phyloP scores from a whole-genome alignment of 2,888 invertebrate genomes.

The Hyles lineata region DNA sequence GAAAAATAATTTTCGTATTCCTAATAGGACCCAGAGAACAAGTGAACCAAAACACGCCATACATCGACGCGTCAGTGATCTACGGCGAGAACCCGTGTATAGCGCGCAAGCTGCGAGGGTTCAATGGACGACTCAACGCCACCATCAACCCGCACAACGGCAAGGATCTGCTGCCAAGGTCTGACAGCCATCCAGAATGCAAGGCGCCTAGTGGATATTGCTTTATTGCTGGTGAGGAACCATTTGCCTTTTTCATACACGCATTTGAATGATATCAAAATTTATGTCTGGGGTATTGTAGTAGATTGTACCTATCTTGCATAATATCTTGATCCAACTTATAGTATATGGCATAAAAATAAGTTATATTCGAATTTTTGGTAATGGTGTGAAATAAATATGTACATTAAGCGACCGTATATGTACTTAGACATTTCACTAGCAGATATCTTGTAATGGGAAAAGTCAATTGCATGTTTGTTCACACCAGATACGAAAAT shows the following conservation, averaged over 20 bases:
- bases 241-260: not conserved
- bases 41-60: conserved; percentile 97
- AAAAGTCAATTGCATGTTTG: too few species aligned
- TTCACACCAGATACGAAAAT: too few species aligned
- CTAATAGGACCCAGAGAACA: conserved; percentile 92
- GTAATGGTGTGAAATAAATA: too few species aligned
- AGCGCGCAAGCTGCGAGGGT: conserved; percentile 89
- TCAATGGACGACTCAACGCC: conserved; percentile 92
- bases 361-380: too few species aligned
- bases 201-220: conserved; percentile 93
- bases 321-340: too few species aligned
- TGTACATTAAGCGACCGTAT: too few species aligned
- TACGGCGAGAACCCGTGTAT: conserved; percentile 96
- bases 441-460: too few species aligned
- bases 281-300: too few species aligned
- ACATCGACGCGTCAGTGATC: conserved; percentile 93
- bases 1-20: not conserved
- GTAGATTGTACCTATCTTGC: too few species aligned
- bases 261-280: not conserved
- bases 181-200: conserved; percentile 93
- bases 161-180: conserved; percentile 92
- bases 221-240: conserved; percentile 90
- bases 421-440: too few species aligned
- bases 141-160: conserved; percentile 90
- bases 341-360: too few species aligned